Percentiles rank a stretch among this genome's conserved stretches.
Evolutionary conservation across 2,888 invertebrate genomes (phyloP).

Genomic region (Belgica antarctica): DNA sequence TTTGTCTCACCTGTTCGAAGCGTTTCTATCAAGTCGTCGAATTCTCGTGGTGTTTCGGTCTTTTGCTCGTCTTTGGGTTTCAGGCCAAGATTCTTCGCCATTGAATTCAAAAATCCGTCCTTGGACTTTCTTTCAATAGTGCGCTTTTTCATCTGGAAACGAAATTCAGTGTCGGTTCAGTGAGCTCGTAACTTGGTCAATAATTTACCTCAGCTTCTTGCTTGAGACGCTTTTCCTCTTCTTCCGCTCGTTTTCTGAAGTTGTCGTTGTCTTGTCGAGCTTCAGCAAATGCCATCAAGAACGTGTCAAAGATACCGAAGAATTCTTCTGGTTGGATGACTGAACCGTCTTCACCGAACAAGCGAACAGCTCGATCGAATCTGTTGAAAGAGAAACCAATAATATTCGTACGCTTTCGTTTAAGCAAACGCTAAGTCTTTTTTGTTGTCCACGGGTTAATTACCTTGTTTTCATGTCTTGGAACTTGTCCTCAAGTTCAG

Average conservation of each 20-base stretch:
- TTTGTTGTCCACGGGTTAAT: too few relatives aligned
- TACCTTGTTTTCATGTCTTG: conserved; percentile 85
- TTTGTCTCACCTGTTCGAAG: conserved; percentile 90
- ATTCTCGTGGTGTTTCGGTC: conserved; percentile 77
- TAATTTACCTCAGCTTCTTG: conserved; percentile 77
- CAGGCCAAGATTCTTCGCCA: conserved; percentile 67
- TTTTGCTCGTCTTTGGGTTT: conserved; percentile 57
- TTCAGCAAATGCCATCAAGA: conserved; percentile 77
- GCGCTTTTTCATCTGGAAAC: conserved; percentile 68
- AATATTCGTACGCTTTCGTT: too few relatives aligned
- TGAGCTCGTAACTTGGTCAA: not conserved
- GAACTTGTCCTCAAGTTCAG: conserved; percentile 88
- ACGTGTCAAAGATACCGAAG: conserved; percentile 88
- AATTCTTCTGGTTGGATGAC: conserved; percentile 87
- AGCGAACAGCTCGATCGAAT: conserved; percentile 80
- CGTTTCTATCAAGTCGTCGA: conserved; percentile 94
- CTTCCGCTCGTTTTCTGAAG: conserved; percentile 75
- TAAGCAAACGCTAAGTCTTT: too few relatives aligned
- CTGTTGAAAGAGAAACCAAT: conserved; percentile 52
- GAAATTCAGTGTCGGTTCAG: not conserved
- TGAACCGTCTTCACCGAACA: conserved; percentile 86
- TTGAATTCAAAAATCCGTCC: conserved; percentile 73
- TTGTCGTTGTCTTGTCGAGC: conserved; percentile 87
- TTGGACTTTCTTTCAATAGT: conserved; percentile 82
- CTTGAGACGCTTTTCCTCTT: conserved; percentile 82